phyloP scores from a whole-genome alignment of 64 coral and sea anemone genomes.

The Pocillopora verrucosa region DNA sequence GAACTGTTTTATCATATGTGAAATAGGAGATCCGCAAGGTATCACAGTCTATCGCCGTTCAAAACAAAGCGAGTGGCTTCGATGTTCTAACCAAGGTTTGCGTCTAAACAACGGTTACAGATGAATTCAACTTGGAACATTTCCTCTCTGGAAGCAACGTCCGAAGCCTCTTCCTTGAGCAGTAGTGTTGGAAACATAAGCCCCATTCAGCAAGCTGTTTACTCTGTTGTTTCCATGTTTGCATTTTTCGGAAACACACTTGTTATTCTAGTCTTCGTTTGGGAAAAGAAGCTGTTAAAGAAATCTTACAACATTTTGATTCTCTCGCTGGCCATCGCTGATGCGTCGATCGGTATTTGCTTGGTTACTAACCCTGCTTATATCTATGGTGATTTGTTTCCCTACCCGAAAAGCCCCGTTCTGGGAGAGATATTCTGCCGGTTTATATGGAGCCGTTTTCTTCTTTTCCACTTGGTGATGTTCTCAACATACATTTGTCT shows the following conservation, averaged over 20 bases:
- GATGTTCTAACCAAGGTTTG: too few relatives aligned
- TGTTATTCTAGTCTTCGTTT: not conserved
- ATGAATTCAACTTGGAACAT: too few relatives aligned
- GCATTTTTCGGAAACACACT: constrained; percentile 17
- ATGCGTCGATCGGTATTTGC: not conserved
- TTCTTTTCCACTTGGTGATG: constrained; percentile 15
- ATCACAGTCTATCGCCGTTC: too few relatives aligned
- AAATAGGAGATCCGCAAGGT: too few relatives aligned
- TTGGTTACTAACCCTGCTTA: constrained; percentile 25
- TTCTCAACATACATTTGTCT: constrained; percentile 41
- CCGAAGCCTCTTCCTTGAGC: too few relatives aligned
- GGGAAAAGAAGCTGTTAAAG: constrained; percentile 9
- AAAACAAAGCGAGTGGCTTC: too few relatives aligned
- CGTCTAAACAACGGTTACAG: too few relatives aligned
- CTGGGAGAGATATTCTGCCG: constrained; percentile 4
- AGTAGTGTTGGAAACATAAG: not conserved
- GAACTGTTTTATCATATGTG: too few relatives aligned
- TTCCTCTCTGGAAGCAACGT: too few relatives aligned
- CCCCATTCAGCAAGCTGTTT: not conserved
- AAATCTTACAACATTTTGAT: constrained; percentile 32
- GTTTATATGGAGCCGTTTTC: not conserved
- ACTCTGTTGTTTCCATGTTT: not conserved
- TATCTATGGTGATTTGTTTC: constrained; percentile 25
- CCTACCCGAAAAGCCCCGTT: not conserved
- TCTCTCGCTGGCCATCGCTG: constrained; percentile 26